Evolutionary conservation across 2,113 vertebrate genomes (phyloP).

Genomic region (Ochotona princeps): DNA sequence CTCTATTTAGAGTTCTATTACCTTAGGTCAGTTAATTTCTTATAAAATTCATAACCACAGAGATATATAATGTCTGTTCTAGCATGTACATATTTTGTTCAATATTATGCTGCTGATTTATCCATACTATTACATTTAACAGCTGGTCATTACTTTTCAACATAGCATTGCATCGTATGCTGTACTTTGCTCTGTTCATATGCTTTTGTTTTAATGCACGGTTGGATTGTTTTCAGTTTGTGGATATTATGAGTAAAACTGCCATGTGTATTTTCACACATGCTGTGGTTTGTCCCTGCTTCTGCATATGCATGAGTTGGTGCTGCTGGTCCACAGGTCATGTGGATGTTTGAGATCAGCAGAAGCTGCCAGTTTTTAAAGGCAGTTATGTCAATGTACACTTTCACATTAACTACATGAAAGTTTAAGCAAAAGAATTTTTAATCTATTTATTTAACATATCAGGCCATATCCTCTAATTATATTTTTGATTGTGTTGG

Average conservation of each 20-base stretch:
- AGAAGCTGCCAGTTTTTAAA: background rate
- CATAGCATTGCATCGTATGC: background rate
- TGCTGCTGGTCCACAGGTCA: background rate
- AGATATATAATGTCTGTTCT: background rate
- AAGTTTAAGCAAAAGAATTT: conserved; percentile 14
- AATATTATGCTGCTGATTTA: background rate
- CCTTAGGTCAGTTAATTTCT: background rate
- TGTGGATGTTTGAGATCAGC: background rate
- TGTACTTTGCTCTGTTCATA: background rate
- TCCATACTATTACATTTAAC: background rate
- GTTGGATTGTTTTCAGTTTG: background rate
- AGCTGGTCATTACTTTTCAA: background rate
- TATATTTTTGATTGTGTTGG: conserved; percentile 32
- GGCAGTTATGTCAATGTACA: background rate
- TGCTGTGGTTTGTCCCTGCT: background rate
- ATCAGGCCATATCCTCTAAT: conserved; percentile 8
- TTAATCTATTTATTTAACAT: background rate
- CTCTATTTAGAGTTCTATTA: background rate
- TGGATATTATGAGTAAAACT: background rate
- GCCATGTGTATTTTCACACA: background rate
- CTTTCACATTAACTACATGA: background rate
- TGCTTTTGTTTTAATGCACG: background rate
- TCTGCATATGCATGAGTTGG: background rate
- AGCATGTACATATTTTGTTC: background rate
- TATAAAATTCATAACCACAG: background rate